Percentiles rank a stretch among this genome's conserved stretches.
Evolutionary conservation across 2,888 invertebrate species (phyloP).

Genomic region (Microctonus brassicae): DNA sequence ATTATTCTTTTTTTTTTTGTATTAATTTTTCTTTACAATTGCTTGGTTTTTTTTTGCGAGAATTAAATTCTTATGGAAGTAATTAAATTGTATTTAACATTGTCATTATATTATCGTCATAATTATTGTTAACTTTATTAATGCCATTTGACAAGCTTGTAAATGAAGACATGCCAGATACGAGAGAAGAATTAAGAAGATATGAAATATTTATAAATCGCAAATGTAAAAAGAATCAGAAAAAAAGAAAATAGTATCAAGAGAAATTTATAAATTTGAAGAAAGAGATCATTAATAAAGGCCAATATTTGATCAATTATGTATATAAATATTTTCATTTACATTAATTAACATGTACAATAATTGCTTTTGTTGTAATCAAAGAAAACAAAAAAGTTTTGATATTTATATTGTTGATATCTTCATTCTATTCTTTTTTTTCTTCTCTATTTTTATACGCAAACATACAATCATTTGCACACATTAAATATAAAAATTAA

Average conservation of each 20-base stretch:
- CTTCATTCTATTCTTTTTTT: background rate
- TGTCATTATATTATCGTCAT: slow-evolving; percentile 29
- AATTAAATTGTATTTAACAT: slow-evolving; percentile 11
- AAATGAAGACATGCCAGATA: slow-evolving; percentile 7
- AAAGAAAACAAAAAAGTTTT: background rate
- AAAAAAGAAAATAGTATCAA: background rate
- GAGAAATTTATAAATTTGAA: slow-evolving; percentile 14
- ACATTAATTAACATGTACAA: background rate
- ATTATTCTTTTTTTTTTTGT: slow-evolving; percentile 19
- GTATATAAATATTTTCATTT: slow-evolving; percentile 13
- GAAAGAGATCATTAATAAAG: slow-evolving; percentile 25
- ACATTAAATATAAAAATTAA: background rate
- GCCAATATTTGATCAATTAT: slow-evolving; percentile 26
- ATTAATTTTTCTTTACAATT: slow-evolving; percentile 34
- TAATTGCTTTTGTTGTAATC: background rate
- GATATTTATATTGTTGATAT: background rate
- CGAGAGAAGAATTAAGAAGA: background rate
- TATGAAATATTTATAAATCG: background rate
- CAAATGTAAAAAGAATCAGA: background rate
- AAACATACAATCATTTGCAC: background rate
- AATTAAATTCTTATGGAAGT: background rate
- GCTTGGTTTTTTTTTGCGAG: slow-evolving; percentile 14
- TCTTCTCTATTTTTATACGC: background rate
- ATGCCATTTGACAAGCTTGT: slow-evolving; percentile 44
- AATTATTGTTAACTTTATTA: slow-evolving; percentile 37